Evolutionary conservation across 2,888 invertebrate species (phyloP).

Genomic region (Hymenopus coronatus): DNA sequence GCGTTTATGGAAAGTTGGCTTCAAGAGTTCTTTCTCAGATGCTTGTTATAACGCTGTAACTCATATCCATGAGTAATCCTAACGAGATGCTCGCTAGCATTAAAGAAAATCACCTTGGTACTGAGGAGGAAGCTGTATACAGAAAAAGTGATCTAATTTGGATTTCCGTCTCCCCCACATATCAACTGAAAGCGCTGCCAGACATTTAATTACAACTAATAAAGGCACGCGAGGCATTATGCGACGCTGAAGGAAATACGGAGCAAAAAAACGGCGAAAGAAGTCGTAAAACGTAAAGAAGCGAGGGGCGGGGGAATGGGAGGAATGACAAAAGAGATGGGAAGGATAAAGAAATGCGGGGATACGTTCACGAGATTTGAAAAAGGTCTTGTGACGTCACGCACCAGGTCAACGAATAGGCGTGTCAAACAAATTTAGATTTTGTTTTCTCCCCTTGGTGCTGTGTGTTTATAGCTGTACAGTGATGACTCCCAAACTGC

Average conservation of each 20-base stretch:
- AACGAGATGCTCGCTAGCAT: background rate
- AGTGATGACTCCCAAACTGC: background rate
- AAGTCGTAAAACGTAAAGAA: background rate
- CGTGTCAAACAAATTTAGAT: background rate
- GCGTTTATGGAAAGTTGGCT: background rate
- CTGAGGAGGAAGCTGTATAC: background rate
- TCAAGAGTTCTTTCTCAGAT: background rate
- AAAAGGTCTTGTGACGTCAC: background rate
- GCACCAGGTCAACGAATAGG: background rate
- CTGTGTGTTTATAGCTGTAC: background rate
- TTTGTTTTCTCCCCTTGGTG: background rate
- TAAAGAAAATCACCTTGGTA: background rate
- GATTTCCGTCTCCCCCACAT: background rate
- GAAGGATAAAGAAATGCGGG: background rate
- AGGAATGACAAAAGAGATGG: background rate
- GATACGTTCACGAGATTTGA: background rate
- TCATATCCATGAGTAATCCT: background rate
- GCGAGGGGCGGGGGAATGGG: background rate
- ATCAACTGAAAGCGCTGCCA: background rate
- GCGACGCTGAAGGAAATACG: background rate
- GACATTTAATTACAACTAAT: background rate
- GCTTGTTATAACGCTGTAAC: background rate
- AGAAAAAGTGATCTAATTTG: background rate
- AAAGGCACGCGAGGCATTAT: background rate
- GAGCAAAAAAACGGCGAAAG: background rate